Conservation (phyloP, 2,888 invertebrate species). For the Polydrusus pterygomalis region DNA sequence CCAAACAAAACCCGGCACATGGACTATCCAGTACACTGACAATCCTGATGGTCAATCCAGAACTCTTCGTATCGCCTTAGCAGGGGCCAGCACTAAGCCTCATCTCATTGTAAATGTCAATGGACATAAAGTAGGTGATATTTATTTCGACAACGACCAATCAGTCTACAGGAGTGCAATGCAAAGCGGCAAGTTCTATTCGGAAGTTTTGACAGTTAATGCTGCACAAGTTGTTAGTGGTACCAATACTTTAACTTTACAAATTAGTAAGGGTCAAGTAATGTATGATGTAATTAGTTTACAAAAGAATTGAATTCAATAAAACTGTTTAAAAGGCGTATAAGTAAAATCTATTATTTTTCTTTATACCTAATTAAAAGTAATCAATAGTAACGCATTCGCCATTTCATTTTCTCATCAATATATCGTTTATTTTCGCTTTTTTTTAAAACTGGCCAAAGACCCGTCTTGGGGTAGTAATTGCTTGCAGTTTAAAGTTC, state of each 20-base stretch:
- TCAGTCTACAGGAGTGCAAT: slow-evolving; percentile 45
- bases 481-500: too few relatives aligned
- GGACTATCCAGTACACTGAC: slow-evolving; percentile 45
- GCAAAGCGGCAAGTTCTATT: slow-evolving; percentile 42
- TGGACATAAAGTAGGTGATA: slow-evolving; percentile 43
- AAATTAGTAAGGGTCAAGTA: slow-evolving; percentile 41
- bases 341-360: slow-evolving; percentile 4
- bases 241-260: slow-evolving; percentile 40
- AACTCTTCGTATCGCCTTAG: slow-evolving; percentile 37
- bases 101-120: slow-evolving; percentile 41
- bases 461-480: too few relatives aligned
- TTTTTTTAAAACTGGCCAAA: too few relatives aligned
- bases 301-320: slow-evolving; percentile 34
- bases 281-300: slow-evolving; percentile 49
- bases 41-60: slow-evolving; percentile 35
- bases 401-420: too few relatives aligned
- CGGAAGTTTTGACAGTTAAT: slow-evolving; percentile 34
- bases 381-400: too few relatives aligned
- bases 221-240: slow-evolving; percentile 42
- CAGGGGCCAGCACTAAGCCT: slow-evolving; percentile 40
- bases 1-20: slow-evolving; percentile 44
- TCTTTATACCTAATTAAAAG: too few relatives aligned
- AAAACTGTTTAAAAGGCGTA: neutral
- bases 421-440: too few relatives aligned
- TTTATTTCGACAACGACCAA: slow-evolving; percentile 46